Conservation (phyloP, 2,888 invertebrate species). For the Hecatera dysodea region DNA sequence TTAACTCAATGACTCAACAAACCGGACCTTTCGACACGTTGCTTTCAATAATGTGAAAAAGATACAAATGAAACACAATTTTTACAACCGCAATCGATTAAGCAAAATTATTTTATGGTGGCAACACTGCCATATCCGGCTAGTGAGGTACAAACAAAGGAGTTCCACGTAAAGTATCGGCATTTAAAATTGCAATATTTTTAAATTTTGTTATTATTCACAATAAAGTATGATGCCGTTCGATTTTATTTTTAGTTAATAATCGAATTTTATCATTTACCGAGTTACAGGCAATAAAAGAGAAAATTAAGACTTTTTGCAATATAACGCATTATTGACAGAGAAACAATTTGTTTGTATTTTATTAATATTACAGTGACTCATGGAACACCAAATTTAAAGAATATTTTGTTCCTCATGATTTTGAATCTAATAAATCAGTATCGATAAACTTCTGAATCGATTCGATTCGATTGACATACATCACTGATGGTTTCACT, state of each 20-base stretch:
- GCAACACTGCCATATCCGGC: constrained; percentile 25
- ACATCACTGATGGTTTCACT: constrained; percentile 22
- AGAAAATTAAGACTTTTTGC: background rate
- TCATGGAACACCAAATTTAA: background rate
- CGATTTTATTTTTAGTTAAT: too few relatives aligned
- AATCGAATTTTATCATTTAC: too few relatives aligned
- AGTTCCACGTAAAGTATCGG: background rate
- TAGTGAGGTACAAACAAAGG: constrained; percentile 2
- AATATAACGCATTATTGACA: background rate
- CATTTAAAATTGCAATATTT: background rate
- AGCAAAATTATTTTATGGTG: constrained; percentile 7
- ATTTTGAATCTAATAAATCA: background rate
- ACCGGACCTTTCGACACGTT: background rate
- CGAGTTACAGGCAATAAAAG: too few relatives aligned
- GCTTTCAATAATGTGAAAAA: background rate
- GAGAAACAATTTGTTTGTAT: too few relatives aligned
- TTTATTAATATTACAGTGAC: background rate
- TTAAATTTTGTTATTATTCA: too few relatives aligned
- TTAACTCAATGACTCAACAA: too few relatives aligned
- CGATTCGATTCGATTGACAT: background rate
- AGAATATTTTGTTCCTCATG: background rate
- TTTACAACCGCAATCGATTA: background rate
- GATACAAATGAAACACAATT: too few relatives aligned
- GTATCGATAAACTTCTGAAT: constrained; percentile 13
- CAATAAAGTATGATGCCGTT: too few relatives aligned